Conservation (phyloP, 2,888 invertebrate species). For the Chouioia cunea region DNA sequence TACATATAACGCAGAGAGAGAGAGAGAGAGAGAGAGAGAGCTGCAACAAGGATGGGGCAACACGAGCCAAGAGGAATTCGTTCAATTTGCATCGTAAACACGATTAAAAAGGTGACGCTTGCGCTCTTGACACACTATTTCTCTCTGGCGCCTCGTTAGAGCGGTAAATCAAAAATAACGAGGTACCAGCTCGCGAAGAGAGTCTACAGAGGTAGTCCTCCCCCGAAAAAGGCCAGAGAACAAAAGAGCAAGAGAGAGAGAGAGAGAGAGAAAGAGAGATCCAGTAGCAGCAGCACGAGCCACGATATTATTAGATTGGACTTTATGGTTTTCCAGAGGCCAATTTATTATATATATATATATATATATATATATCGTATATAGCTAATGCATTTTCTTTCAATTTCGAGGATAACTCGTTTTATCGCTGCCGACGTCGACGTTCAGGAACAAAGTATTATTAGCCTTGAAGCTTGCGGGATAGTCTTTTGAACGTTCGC, state of each 20-base stretch:
- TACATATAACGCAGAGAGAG: background rate
- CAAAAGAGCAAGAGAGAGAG: background rate
- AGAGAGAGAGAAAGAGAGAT: background rate
- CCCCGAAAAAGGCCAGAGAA: too few relatives aligned
- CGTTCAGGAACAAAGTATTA: too few relatives aligned
- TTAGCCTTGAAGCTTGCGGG: too few relatives aligned
- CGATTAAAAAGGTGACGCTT: slow-evolving; percentile 19
- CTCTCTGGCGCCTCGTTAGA: slow-evolving; percentile 52
- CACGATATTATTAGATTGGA: slow-evolving; percentile 24
- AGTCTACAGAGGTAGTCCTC: background rate
- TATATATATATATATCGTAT: too few relatives aligned
- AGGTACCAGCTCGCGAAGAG: slow-evolving; percentile 48
- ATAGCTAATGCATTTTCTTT: too few relatives aligned
- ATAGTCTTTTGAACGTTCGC: too few relatives aligned
- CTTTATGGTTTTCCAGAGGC: too few relatives aligned
- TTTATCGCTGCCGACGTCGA: too few relatives aligned
- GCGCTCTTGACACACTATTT: background rate
- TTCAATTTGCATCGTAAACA: slow-evolving; percentile 34
- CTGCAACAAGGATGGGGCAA: background rate
- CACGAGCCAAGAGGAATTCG: slow-evolving; percentile 8
- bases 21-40: too few relatives aligned
- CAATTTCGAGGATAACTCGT: too few relatives aligned
- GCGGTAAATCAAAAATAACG: slow-evolving; percentile 60
- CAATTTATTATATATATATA: too few relatives aligned
- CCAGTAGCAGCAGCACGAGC: background rate